Base-by-base conservation (phyloP, 2,113 vertebrate species). In the Promerops cafer region DNA sequence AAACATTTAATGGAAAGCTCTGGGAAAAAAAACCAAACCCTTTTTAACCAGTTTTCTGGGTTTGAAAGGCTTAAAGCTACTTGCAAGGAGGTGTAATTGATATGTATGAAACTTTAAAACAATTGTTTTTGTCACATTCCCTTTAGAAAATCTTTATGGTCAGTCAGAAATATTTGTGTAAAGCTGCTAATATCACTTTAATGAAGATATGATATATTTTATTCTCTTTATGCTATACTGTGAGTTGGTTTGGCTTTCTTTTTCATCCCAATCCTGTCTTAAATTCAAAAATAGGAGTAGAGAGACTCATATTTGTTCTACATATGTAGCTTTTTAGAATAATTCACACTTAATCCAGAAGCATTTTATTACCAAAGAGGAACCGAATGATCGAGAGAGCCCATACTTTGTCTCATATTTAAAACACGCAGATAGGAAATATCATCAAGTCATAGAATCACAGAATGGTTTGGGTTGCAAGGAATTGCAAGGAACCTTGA, bases 101-200 rank as follows among this genome's bases (percentile, higher is more conserved):
- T 94, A 90, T 68, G 35, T 83, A 65, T 53, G 50, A 70, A 94
- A 78, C 45, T 44, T 92, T 94, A 83, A 96, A 95, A 49, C 11
- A 54, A 70, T 65, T 11, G 54, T 64, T 85, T 94, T 89, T 96
- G 54, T 94, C 35, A 88, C 80, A 68, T 95, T 97, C 87, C 70
- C 44, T 89, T 93, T 81, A 87, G 81, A 96, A 53, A 79, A 93
- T 90, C 78, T 93, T 87, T 93, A 70, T 60, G 71, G 61, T 95
- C 57, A 80, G 37, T 63, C 27, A 84, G 49, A 87, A 93, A 42
- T 92, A 71, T 33, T 86, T 81, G 37, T 9, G 2, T 92, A 87
- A 95, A 97, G 35, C 86, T 94, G 59, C 54, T 92, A 86, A 88
- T 49, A 37, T 56, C 53, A 10, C 50, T 88, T 95, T 72, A 72